A percentile compares a stretch with the other conserved stretches of the same genome.
Conservation (phyloP, 2,888 invertebrate genomes). For the Embidobia sp. region DNA sequence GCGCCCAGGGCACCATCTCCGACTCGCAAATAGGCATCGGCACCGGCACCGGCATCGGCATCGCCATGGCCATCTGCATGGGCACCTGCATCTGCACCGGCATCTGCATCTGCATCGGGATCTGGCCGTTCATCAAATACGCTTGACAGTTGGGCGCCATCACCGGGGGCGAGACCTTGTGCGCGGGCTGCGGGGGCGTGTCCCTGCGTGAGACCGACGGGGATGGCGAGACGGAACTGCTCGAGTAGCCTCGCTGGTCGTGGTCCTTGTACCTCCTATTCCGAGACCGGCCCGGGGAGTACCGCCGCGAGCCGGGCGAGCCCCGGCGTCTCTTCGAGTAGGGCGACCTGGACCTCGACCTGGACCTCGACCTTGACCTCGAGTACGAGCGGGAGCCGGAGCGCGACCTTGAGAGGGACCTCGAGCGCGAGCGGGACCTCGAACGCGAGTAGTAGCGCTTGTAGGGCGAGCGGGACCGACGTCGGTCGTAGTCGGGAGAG, state of each 20-base stretch:
- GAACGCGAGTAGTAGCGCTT: neutral
- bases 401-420: too few relatives aligned
- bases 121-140: neutral
- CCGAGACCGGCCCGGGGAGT: too few relatives aligned
- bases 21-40: too few relatives aligned
- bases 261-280: too few relatives aligned
- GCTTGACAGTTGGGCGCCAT: neutral
- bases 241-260: too few relatives aligned
- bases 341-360: too few relatives aligned
- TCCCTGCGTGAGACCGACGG: neutral
- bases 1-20: too few relatives aligned
- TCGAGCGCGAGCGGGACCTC: slow-evolving; percentile 8
- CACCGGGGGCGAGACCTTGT: neutral
- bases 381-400: neutral
- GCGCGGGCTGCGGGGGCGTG: neutral
- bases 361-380: neutral
- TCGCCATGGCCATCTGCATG: slow-evolving; percentile 1
- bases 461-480: neutral
- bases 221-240: neutral
- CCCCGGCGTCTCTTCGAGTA: too few relatives aligned
- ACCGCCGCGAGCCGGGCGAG: too few relatives aligned
- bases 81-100: slow-evolving; percentile 3
- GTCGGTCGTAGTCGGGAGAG: slow-evolving; percentile 10
- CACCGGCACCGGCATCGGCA: neutral
- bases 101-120: neutral